A percentile compares a stretch with the other conserved stretches of the same genome.
Evolutionary conservation across 2,888 invertebrate species (phyloP).

Genomic region (Drosophila mayaguana): DNA sequence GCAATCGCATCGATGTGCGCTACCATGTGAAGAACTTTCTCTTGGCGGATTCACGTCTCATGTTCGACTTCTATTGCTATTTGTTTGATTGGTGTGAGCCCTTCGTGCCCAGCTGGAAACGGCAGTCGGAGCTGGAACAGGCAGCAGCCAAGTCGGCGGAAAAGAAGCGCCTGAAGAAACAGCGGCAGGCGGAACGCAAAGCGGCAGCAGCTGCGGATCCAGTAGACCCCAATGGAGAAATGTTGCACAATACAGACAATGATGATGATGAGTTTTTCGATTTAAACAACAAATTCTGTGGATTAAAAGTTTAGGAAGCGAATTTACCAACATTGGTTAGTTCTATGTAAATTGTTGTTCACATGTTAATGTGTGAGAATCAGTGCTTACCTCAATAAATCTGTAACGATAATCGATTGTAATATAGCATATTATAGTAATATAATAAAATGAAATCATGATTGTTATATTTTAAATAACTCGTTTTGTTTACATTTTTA

Average conservation of each 20-base stretch:
- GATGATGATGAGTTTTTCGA: slow-evolving; percentile 79
- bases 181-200: slow-evolving; percentile 74
- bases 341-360: neutral
- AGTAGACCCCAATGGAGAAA: slow-evolving; percentile 75
- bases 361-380: neutral
- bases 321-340: slow-evolving; percentile 6
- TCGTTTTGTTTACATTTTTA: slow-evolving; percentile 1
- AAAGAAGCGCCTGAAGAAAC: slow-evolving; percentile 78
- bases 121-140: slow-evolving; percentile 49
- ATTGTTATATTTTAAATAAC: no score
- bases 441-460: neutral
- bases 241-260: slow-evolving; percentile 60
- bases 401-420: neutral
- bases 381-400: neutral
- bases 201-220: slow-evolving; percentile 38
- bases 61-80: slow-evolving; percentile 83
- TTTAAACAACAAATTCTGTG: slow-evolving; percentile 84
- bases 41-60: slow-evolving; percentile 78
- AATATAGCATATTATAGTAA: neutral
- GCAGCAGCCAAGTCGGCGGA: slow-evolving; percentile 51
- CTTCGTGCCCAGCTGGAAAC: slow-evolving; percentile 80
- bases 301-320: slow-evolving; percentile 61
- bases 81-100: slow-evolving; percentile 79
- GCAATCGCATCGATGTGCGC: slow-evolving; percentile 86
- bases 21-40: slow-evolving; percentile 86